phyloP scores from a whole-genome alignment of 2,113 vertebrate species.

The Eretmochelys imbricata region DNA sequence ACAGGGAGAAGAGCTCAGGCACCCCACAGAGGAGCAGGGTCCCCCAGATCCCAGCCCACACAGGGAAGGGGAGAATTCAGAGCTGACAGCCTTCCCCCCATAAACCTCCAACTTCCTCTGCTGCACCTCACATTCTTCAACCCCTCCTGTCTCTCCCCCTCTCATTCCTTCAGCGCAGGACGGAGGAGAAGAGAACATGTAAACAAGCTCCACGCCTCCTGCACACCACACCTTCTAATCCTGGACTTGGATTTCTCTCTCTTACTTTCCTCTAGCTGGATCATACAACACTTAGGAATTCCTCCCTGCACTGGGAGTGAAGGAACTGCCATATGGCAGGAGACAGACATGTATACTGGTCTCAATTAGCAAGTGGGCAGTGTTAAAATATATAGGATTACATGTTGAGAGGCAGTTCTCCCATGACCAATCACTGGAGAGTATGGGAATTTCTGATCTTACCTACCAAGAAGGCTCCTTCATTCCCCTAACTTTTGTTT shows the following conservation, averaged over 20 bases:
- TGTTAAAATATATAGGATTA: too few relatives aligned
- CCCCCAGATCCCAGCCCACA: too few relatives aligned
- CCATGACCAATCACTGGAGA: neutral
- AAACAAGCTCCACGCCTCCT: neutral
- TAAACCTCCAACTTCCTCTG: too few relatives aligned
- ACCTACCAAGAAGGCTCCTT: neutral
- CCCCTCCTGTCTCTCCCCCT: too few relatives aligned
- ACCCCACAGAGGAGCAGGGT: too few relatives aligned
- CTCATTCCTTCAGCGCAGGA: neutral
- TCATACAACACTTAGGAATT: neutral
- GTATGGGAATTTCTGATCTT: neutral
- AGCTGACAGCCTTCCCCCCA: too few relatives aligned
- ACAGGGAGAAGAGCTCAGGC: too few relatives aligned
- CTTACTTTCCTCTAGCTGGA: neutral
- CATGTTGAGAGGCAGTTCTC: neutral
- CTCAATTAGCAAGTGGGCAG: neutral
- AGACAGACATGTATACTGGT: neutral
- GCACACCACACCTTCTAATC: neutral
- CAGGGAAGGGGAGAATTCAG: too few relatives aligned
- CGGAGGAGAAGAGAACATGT: neutral
- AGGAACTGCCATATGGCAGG: neutral
- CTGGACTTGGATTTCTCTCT: neutral
- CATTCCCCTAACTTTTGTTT: neutral
- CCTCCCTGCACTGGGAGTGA: neutral
- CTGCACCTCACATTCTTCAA: too few relatives aligned